These are phyloP conservation scores for Pogonomyrmex californicus DNA, from an alignment of 1,140 invertebrate species.

Conservation along the genomic window DNA sequence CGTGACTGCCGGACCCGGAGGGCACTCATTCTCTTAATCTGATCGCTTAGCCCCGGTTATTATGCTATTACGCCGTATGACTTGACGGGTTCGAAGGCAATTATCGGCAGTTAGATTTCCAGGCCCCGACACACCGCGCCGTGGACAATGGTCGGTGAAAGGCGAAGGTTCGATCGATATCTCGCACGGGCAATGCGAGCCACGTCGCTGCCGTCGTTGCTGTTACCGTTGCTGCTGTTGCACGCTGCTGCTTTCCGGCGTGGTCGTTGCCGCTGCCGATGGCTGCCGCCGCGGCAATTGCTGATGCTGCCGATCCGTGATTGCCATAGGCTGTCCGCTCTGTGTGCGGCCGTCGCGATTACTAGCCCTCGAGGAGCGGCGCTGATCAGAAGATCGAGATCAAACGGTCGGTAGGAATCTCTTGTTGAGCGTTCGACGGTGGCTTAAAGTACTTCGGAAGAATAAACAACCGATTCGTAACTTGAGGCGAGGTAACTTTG, in stretches of 20 bases:
- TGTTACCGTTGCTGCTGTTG: slow-evolving; percentile 17
- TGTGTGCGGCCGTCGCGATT: slow-evolving; percentile 69
- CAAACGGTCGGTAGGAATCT: slow-evolving; percentile 54
- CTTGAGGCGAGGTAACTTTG: not conserved
- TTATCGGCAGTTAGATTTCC: slow-evolving; percentile 83
- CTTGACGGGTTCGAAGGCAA: slow-evolving; percentile 82
- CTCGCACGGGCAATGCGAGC: slow-evolving; percentile 68
- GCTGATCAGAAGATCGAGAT: slow-evolving; percentile 69
- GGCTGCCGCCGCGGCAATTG: slow-evolving; percentile 61
- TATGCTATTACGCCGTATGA: slow-evolving; percentile 83
- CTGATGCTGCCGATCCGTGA: slow-evolving; percentile 70
- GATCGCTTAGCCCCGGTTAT: slow-evolving; percentile 81
- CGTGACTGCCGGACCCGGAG: slow-evolving; percentile 53
- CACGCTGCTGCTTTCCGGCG: slow-evolving; percentile 38
- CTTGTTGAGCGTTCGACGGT: slow-evolving; percentile 42
- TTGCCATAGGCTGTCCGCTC: slow-evolving; percentile 37
- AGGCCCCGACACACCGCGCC: slow-evolving; percentile 70
- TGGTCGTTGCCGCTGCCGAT: slow-evolving; percentile 57
- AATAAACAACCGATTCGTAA: slow-evolving; percentile 56
- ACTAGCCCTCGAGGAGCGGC: slow-evolving; percentile 40
- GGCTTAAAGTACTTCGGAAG: slow-evolving; percentile 50
- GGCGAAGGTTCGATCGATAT: slow-evolving; percentile 82
- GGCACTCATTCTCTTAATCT: slow-evolving; percentile 80
- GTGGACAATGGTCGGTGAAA: slow-evolving; percentile 84
- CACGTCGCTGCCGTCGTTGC: slow-evolving; percentile 73